These are phyloP conservation scores for Whitmania pigra DNA, from an alignment of 1,140 invertebrate species.

Conservation along the genomic window DNA sequence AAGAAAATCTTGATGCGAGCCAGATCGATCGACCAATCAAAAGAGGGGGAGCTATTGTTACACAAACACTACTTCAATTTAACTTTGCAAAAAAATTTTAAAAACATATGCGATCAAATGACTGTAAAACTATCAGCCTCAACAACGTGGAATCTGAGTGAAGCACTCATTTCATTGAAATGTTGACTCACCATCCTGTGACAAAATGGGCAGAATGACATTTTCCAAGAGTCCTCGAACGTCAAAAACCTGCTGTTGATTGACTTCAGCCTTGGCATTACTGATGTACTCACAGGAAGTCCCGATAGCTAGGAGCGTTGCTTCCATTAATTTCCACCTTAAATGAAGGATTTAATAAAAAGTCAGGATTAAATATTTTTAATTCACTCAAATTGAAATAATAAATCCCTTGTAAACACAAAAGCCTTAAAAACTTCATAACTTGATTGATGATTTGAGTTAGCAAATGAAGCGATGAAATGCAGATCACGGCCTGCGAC, in stretches of 20 bases:
- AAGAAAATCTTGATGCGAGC: slow-evolving; percentile 55
- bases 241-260: slow-evolving; percentile 52
- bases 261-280: slow-evolving; percentile 40
- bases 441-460: too few relatives aligned
- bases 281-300: slow-evolving; percentile 48
- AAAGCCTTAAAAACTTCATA: too few relatives aligned
- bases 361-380: too few relatives aligned
- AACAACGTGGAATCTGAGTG: background rate
- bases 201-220: slow-evolving; percentile 45
- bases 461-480: too few relatives aligned
- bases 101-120: too few relatives aligned
- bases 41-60: slow-evolving; percentile 49
- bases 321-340: slow-evolving; percentile 64
- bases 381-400: too few relatives aligned
- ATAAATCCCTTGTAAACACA: too few relatives aligned
- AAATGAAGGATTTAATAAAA: too few relatives aligned
- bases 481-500: too few relatives aligned
- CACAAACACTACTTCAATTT: slow-evolving; percentile 19
- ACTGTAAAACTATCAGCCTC: background rate
- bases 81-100: too few relatives aligned
- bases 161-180: background rate
- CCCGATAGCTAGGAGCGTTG: slow-evolving; percentile 56
- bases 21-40: slow-evolving; percentile 59
- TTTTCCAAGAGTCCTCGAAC: slow-evolving; percentile 52
- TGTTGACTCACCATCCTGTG: slow-evolving; percentile 38